Base-by-base conservation (phyloP, 2,888 invertebrate species). In the Eudasyphora cyanicolor region DNA sequence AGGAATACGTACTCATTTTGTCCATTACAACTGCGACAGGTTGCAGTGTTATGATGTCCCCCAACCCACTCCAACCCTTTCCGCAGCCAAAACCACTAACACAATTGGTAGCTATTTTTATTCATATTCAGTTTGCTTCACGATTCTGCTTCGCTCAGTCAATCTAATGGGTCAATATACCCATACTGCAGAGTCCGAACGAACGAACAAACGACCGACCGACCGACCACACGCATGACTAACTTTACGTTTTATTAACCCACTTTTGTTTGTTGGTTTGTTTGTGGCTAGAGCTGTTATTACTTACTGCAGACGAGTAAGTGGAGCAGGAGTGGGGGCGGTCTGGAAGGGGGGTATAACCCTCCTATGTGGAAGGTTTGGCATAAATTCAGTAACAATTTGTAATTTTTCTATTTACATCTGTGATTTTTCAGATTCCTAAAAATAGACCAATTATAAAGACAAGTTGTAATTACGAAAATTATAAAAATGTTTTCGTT, bases 201-300 rank as follows among this genome's bases (percentile, higher is more conserved):
- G n/a, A n/a, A n/a, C n/a, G n/a, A n/a, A n/a, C n/a, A n/a, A n/a
- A n/a, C n/a, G n/a, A n/a, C n/a, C n/a, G n/a, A n/a, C n/a, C n/a
- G n/a, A 75, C 27, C 49, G 57, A 57, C 60, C 60, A 45, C 69
- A 82, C 73, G 67, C 71, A 35, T 79, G 75, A 82, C 71, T 76
- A 69, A 73, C 29, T 49, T 79, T 49, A 21, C 49, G 73, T 76
- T 76, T 49, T 57, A 79, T 49, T 79, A 82, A 79, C 76, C 79
- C 45, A 82, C 76, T 75, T 75, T n/a, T 67, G 12, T 67, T 42
- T 67, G 38, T 67, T 21, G 38, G 4, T 64, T 29, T 29, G 14
- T 27, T 57, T 29, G 57, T 24, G 12, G 24, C 14, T 49, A 10
- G 51, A 21, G 51, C 49, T 49, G 74, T 35, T 73, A 38, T 38